These are phyloP conservation scores for Sarcophaga rosellei DNA, from an alignment of 2,888 invertebrate genomes.

Conservation along the genomic window DNA sequence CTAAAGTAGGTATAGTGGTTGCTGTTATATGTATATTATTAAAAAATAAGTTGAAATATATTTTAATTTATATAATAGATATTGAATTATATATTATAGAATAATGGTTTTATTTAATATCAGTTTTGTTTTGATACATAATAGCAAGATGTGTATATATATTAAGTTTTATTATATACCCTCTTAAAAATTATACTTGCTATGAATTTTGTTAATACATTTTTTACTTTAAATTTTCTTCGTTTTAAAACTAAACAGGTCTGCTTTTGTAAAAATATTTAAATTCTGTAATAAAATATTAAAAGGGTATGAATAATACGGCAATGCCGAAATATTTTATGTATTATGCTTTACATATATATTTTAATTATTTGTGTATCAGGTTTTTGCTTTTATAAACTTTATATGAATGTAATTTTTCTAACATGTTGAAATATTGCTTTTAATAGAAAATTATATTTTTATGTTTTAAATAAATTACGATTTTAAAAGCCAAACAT, in stretches of 20 bases:
- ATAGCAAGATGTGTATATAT: slow-evolving; percentile 27
- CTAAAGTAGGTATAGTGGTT: slow-evolving; percentile 55
- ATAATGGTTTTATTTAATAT: slow-evolving; percentile 48
- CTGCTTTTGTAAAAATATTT: slow-evolving; percentile 29
- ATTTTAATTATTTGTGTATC: slow-evolving; percentile 49
- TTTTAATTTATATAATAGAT: slow-evolving; percentile 27
- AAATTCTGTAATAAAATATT: not conserved
- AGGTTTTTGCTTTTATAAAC: slow-evolving; percentile 38
- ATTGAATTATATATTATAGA: no score
- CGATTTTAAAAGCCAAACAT: slow-evolving; percentile 61
- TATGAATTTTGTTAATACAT: slow-evolving; percentile 6
- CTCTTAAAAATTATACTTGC: not conserved
- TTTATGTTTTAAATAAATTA: slow-evolving; percentile 53
- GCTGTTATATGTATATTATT: slow-evolving; percentile 37
- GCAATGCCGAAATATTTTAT: slow-evolving; percentile 1
- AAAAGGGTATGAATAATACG: slow-evolving; percentile 14
- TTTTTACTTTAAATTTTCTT: slow-evolving; percentile 6
- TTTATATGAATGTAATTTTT: slow-evolving; percentile 47
- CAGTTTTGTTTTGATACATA: slow-evolving; percentile 47
- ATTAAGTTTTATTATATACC: not conserved
- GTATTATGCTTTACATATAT: slow-evolving; percentile 34
- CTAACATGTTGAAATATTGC: slow-evolving; percentile 64
- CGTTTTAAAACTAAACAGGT: slow-evolving; percentile 21
- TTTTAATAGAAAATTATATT: slow-evolving; percentile 52
- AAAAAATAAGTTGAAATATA: slow-evolving; percentile 44